A percentile compares a stretch with the other conserved stretches of the same genome.
Evolutionary conservation across 2,888 invertebrate species (phyloP).

Genomic region (Megalurothrips usitatus): DNA sequence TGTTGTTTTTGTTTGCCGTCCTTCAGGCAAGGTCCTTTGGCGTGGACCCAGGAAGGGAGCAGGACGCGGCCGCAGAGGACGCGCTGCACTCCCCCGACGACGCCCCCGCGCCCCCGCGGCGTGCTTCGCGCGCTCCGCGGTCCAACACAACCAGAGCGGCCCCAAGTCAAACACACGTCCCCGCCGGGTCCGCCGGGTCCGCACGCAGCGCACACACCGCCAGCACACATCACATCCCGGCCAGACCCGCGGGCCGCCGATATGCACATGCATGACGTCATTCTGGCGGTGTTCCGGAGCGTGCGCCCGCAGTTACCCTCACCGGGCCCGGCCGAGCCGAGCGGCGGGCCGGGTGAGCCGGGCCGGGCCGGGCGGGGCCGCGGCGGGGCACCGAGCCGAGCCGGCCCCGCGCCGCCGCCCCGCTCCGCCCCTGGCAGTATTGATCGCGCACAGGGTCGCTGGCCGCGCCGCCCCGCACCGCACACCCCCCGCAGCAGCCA

Average conservation of each 20-base stretch:
- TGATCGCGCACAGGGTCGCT: constrained; percentile 13
- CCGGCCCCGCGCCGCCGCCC: background rate
- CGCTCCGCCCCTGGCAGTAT: background rate
- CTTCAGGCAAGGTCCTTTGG: no score
- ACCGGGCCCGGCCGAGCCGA: background rate
- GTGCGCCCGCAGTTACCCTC: background rate
- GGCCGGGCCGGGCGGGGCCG: background rate
- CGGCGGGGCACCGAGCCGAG: background rate
- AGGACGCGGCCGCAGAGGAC: no score
- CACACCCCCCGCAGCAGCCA: background rate
- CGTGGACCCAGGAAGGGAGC: no score
- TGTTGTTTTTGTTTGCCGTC: no score
- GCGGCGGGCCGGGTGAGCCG: background rate
- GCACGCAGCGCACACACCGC: background rate
- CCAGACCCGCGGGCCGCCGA: background rate
- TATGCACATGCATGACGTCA: constrained; percentile 4
- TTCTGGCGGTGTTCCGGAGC: background rate
- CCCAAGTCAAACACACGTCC: background rate
- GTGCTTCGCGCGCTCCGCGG: background rate
- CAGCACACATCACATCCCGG: background rate
- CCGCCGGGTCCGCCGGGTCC: background rate
- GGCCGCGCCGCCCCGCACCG: background rate
- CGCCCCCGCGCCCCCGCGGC: no score
- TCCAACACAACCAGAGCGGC: background rate
- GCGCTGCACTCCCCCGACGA: no score